Evolutionary conservation across 53 echinoderm and acorn worm species (phyloP).

Genomic region (Echinometra lucunter): DNA sequence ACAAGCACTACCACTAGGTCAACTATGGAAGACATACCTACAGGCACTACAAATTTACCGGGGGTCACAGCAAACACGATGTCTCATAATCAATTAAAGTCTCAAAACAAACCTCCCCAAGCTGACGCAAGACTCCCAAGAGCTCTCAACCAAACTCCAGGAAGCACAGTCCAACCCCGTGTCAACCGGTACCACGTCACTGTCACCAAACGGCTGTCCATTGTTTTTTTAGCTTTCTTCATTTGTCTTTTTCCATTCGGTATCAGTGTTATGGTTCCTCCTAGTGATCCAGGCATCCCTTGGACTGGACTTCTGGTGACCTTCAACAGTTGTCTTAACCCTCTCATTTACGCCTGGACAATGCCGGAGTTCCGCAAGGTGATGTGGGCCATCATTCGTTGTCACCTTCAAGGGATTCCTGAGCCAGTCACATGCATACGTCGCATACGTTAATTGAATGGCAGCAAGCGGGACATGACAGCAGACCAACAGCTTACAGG

Average conservation of each 20-base stretch:
- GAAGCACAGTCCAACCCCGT: neutral
- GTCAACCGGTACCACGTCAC: constrained; percentile 12
- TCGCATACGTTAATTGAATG: neutral
- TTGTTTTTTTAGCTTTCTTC: constrained; percentile 43
- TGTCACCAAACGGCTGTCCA: constrained; percentile 31
- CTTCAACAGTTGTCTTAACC: constrained; percentile 78
- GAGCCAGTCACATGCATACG: constrained; percentile 60
- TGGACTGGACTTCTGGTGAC: constrained; percentile 64
- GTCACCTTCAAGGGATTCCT: constrained; percentile 66
- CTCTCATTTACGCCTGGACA: constrained; percentile 74
- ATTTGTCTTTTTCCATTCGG: constrained; percentile 56
- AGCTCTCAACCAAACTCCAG: neutral
- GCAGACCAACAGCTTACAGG: too few relatives aligned
- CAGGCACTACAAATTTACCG: neutral
- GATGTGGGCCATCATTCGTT: constrained; percentile 71
- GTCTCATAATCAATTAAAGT: neutral
- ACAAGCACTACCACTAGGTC: neutral
- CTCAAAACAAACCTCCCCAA: neutral
- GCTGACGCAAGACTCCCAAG: neutral
- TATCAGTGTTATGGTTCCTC: neutral
- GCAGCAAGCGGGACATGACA: too few relatives aligned
- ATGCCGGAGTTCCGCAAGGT: constrained; percentile 76
- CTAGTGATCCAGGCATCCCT: constrained; percentile 15
- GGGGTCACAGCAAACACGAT: neutral
- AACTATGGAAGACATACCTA: neutral